A percentile compares a stretch with the other conserved stretches of the same genome.
Conservation (phyloP, 1,140 invertebrate genomes). For the Armadillidium nasatum region DNA sequence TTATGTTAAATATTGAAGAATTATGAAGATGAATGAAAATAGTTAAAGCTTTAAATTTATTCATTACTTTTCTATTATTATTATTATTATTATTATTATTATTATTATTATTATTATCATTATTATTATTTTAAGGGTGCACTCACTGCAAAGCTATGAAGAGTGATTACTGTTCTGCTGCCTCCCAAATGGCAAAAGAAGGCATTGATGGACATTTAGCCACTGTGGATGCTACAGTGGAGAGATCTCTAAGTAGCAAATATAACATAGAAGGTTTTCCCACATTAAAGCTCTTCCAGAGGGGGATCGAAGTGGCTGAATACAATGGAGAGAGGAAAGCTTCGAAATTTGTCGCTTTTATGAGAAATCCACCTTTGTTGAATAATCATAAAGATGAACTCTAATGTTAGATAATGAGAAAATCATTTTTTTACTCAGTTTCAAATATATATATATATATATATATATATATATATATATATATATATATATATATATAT, state of each 20-base stretch:
- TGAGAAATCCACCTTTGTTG: slow-evolving; percentile 33
- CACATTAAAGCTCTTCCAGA: slow-evolving; percentile 49
- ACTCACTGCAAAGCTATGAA: slow-evolving; percentile 60
- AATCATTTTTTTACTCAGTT: no score
- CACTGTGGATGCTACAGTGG: slow-evolving; percentile 48
- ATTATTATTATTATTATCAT: no score
- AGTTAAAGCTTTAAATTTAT: no score
- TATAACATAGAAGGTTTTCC: slow-evolving; percentile 48
- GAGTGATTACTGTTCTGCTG: slow-evolving; percentile 56
- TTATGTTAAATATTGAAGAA: no score
- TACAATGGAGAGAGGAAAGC: slow-evolving; percentile 50
- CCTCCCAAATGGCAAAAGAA: slow-evolving; percentile 53
- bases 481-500: no score
- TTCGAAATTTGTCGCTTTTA: slow-evolving; percentile 51
- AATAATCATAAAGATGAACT: slow-evolving; percentile 22
- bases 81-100: slow-evolving; percentile 39
- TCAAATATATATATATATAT: no score
- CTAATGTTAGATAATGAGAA: slow-evolving; percentile 1
- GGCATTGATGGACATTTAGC: slow-evolving; percentile 48
- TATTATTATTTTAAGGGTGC: slow-evolving; percentile 53
- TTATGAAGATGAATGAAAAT: no score
- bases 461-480: no score
- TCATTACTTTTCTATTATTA: no score
- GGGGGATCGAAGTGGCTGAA: slow-evolving; percentile 51
- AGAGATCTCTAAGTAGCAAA: slow-evolving; percentile 36